These are phyloP conservation scores for Poecilia latipinna DNA, from an alignment of 2,113 vertebrate genomes.

Conservation along the genomic window DNA sequence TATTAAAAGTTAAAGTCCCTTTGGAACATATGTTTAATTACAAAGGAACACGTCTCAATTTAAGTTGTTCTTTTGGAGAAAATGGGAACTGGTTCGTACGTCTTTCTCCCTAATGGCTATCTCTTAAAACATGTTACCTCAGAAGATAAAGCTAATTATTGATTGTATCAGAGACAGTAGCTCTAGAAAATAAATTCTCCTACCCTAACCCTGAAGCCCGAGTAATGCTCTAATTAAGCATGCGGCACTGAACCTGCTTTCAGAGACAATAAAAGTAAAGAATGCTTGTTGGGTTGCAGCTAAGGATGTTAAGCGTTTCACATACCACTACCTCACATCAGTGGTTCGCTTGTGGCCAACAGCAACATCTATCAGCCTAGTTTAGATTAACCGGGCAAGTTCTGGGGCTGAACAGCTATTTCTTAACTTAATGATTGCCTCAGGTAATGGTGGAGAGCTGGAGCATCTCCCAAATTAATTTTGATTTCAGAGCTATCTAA, in stretches of 20 bases:
- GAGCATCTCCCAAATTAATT: conserved; percentile 68
- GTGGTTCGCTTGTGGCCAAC: conserved; percentile 26
- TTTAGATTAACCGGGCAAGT: conserved; percentile 46
- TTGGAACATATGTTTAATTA: conserved; percentile 24
- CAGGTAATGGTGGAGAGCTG: conserved; percentile 61
- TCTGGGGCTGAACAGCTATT: conserved; percentile 47
- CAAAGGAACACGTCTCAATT: conserved; percentile 25
- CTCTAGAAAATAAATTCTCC: conserved; percentile 31
- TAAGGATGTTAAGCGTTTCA: conserved; percentile 40
- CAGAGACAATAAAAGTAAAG: conserved; percentile 30
- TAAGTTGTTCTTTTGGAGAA: conserved; percentile 17
- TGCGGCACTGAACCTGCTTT: conserved; percentile 33
- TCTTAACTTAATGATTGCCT: conserved; percentile 65
- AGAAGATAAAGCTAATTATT: conserved; percentile 55
- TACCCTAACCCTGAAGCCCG: conserved; percentile 30
- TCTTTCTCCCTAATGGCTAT: conserved; percentile 37
- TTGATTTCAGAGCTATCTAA: conserved; percentile 70
- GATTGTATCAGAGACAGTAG: conserved; percentile 39
- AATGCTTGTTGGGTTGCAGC: conserved; percentile 22
- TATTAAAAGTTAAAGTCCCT: conserved; percentile 36
- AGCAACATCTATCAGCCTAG: conserved; percentile 29
- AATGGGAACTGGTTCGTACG: conserved; percentile 17
- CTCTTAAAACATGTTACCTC: conserved; percentile 48
- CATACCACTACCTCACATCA: conserved; percentile 28
- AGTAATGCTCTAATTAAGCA: conserved; percentile 33